phyloP scores from a whole-genome alignment of 2,888 invertebrate genomes.

The Empis livida region DNA sequence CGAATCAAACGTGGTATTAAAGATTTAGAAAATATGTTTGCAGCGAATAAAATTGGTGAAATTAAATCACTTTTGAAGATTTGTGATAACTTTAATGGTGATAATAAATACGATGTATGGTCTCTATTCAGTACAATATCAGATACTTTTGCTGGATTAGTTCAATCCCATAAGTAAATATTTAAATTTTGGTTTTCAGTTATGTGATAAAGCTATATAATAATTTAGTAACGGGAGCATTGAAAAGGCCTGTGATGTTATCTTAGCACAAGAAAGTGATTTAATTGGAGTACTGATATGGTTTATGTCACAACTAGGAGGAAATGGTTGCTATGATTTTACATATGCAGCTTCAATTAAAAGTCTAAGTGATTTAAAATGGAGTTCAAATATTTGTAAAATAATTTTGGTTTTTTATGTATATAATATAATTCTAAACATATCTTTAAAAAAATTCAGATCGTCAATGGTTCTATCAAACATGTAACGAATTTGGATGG shows the following conservation, averaged over 20 bases:
- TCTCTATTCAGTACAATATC: constrained; percentile 21
- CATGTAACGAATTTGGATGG: constrained; percentile 73
- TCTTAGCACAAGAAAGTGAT: constrained; percentile 23
- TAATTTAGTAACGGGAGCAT: constrained; percentile 21
- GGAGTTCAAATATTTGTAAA: constrained; percentile 19
- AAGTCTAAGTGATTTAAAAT: constrained; percentile 14
- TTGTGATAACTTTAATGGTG: constrained; percentile 17
- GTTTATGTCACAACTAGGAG: constrained; percentile 15
- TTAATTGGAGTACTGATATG: constrained; percentile 20
- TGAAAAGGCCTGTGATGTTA: constrained; percentile 20
- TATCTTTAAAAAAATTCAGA: constrained; percentile 31
- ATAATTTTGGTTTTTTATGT: not conserved
- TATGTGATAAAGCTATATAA: too few relatives aligned
- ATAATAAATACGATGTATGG: constrained; percentile 17
- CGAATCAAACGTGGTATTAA: constrained; percentile 26
- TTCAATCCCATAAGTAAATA: constrained; percentile 20
- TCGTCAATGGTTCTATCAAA: constrained; percentile 65
- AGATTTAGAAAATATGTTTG: constrained; percentile 16
- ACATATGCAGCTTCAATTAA: constrained; percentile 20
- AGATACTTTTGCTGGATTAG: constrained; percentile 19
- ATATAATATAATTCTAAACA: not conserved
- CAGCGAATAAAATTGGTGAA: constrained; percentile 9
- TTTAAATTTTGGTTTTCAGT: too few relatives aligned
- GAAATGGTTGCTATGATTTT: constrained; percentile 19
- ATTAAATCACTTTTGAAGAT: constrained; percentile 18